Base-by-base conservation (phyloP, 2,888 invertebrate genomes). In the Campoletis raptor region DNA sequence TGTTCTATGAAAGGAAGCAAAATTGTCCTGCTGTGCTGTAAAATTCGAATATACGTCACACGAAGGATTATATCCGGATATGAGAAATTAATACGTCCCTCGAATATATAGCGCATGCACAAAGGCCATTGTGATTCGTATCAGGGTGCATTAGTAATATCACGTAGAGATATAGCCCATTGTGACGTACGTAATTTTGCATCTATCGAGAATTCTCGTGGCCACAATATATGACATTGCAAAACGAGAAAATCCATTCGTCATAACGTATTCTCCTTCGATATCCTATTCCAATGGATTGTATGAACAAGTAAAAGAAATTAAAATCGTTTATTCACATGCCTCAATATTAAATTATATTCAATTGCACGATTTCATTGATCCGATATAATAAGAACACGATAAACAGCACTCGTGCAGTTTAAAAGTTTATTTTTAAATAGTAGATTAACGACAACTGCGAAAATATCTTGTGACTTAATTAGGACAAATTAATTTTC, bases 11-110 rank as follows among this genome's bases (percentile, higher is more conserved):
- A 8, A 24, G 24, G 15, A 30, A n/a, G 30, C 18, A 18, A 70
- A 61, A 36, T 80, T 45, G 37, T 72, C 70, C 45, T 21, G 42
- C 36, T 21, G 61, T 70, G 37, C 37, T 37, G 36, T 37, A 12
- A 15, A 30, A 66, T 66, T 30, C 30, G 30, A 21, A 66, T 40
- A 42, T 18, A 54, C 40, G 40, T 61, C 67, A 48, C 67, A 48
- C 54, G 18, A 61, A 21, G 69, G 74, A 80, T 80, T 64, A 64
- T 64, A 18, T 12, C 52, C 42, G 48, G 40, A 69, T 78, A 73
- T 61, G 79, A 80, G 48, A 76, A 72, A 85, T 85, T 70, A 83
- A 73, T 83, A 73, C 83, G 79, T 21, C 45, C 57, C 42, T 73
- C 72, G 52, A 42, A 42, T 78, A 30, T 64, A 37, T 67, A 12